phyloP scores from a whole-genome alignment of 1,140 invertebrate genomes.

The Oreohelix idahoensis region DNA sequence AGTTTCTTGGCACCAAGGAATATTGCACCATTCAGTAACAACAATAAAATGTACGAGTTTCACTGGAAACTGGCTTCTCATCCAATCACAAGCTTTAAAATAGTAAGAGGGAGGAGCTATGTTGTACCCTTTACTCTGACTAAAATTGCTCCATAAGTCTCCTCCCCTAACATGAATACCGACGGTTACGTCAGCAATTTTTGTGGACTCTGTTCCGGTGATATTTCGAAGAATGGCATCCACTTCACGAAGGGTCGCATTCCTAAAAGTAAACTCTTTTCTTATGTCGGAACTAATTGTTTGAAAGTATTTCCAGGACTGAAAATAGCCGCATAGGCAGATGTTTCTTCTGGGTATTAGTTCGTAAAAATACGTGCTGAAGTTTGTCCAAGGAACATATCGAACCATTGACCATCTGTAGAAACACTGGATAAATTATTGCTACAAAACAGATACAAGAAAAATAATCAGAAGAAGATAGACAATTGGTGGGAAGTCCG shows the following conservation, averaged over 20 bases:
- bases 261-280: background rate
- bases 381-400: too few relatives aligned
- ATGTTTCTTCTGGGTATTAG: background rate
- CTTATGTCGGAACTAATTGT: background rate
- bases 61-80: conserved; percentile 34
- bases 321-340: background rate
- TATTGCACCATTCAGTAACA: conserved; percentile 48
- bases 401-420: too few relatives aligned
- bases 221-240: too few relatives aligned
- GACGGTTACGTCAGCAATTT: conserved; percentile 36
- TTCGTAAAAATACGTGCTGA: too few relatives aligned
- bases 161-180: conserved; percentile 56
- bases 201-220: background rate
- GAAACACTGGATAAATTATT: too few relatives aligned
- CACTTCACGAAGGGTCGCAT: too few relatives aligned
- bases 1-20: conserved; percentile 49
- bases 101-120: conserved; percentile 46
- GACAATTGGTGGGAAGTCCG: too few relatives aligned
- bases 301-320: background rate
- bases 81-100: conserved; percentile 47
- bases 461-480: too few relatives aligned
- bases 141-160: conserved; percentile 44
- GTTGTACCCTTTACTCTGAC: conserved; percentile 44
- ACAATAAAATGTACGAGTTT: conserved; percentile 53
- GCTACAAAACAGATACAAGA: too few relatives aligned